phyloP scores from a whole-genome alignment of 2,888 invertebrate genomes.

The Neria commutata region DNA sequence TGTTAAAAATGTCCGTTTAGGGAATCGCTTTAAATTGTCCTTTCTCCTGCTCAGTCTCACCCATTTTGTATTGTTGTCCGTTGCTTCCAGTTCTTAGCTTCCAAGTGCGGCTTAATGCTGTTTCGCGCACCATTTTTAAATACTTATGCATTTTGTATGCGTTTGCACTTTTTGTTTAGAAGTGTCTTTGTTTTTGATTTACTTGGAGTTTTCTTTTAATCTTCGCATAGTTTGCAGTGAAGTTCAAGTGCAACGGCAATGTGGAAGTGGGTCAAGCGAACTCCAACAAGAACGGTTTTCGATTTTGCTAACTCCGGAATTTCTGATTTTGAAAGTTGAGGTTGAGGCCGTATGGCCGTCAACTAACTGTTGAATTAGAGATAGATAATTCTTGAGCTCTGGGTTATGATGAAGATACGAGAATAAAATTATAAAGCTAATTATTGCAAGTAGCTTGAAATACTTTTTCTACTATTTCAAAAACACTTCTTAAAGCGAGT shows the following conservation, averaged over 20 bases:
- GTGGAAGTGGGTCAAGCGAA: not conserved
- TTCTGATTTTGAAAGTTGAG: too few relatives aligned
- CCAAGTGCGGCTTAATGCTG: not conserved
- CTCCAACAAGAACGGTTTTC: conserved; percentile 35
- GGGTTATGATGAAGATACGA: too few relatives aligned
- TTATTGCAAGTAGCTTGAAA: too few relatives aligned
- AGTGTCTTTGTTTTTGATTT: too few relatives aligned
- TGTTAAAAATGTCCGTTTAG: too few relatives aligned
- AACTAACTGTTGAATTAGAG: too few relatives aligned
- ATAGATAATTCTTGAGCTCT: too few relatives aligned
- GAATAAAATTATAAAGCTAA: too few relatives aligned
- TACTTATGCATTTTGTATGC: not conserved
- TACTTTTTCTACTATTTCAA: too few relatives aligned
- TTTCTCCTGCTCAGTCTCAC: not conserved
- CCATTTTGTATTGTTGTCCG: not conserved
- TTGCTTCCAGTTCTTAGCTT: not conserved
- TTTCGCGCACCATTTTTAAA: not conserved
- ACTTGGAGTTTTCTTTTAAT: not conserved
- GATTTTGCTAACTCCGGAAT: too few relatives aligned
- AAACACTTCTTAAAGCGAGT: too few relatives aligned
- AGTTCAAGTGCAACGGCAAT: conserved; percentile 7
- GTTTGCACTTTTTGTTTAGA: not conserved
- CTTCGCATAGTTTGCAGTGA: not conserved
- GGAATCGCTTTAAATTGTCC: not conserved
- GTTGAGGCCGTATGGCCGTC: too few relatives aligned